Evolutionary conservation across 2,797 vertebrate species (phyloP), one percentile per base, ranked within the genome.

Genomic region (Catostomus latipinnis): DNA sequence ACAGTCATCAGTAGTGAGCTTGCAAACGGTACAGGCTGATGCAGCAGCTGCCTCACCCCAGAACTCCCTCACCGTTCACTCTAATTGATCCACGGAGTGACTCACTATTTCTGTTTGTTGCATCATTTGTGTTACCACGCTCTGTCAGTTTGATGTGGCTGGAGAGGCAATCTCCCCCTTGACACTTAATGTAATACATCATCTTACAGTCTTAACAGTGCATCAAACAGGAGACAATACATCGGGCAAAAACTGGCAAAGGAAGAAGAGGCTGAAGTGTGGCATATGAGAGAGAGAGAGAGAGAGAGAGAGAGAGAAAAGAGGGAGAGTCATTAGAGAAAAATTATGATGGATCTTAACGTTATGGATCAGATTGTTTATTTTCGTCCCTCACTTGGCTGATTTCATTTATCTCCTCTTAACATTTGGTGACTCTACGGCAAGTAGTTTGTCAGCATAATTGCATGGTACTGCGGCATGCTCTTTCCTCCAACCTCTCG

Each of bases 81-180:
- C 50, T 78, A 82, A 85, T 82, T 85, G 82, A 86, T 86, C 83
- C 70, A 78, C 22, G 1, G 16, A 34, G 50, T 54, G 58, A 63
- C 78, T 76, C 62, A 63, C 80, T 71, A 81, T 88, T 87, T 86
- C 82, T 82, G 72, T 84, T 77, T 82, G 78, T 86, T 87, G 79
- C 86, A 83, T 86, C 85, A 87, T 76, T 84, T 81, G 78, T 78
- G 80, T 58, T 82, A 68, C 74, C 72, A 58, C 43, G 46, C 18
- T 78, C 60, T 83, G 82, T 73, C 75, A 76, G 80, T 72, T 79
- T 65, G 82, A 84, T 82, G 74, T 60, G 53, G 77, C 48, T n/a
- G 22, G 69, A 78, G 66, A 72, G 63, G 50, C 48, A 16, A 58
- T 63, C 34, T 81, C 74, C 57, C 50, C 57, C 49, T 53, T 76